phyloP scores from a whole-genome alignment of 2,113 vertebrate genomes.

The Hydrolagus affinis region DNA sequence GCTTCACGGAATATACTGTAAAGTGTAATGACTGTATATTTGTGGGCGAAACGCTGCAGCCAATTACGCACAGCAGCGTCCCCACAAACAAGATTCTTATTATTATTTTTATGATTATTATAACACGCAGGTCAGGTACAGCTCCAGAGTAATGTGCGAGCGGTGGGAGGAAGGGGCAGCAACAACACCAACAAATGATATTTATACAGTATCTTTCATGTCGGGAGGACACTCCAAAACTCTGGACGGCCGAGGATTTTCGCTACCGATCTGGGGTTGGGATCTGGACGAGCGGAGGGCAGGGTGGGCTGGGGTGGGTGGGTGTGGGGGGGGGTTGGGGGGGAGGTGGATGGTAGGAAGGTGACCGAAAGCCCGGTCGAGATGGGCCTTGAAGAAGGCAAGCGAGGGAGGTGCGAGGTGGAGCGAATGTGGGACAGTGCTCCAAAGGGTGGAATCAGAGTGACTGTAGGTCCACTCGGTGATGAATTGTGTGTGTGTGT shows the following conservation, averaged over 20 bases:
- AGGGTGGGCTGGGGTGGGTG: neutral
- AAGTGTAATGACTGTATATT: too few relatives aligned
- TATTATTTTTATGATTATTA: neutral
- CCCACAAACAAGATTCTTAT: neutral
- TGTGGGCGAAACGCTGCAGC: too few relatives aligned
- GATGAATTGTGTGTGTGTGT: neutral
- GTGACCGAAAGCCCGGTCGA: neutral
- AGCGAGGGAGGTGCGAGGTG: neutral
- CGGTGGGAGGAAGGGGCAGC: neutral
- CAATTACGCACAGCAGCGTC: too few relatives aligned
- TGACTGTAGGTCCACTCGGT: too few relatives aligned
- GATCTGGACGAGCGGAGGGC: neutral
- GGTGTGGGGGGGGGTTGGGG: neutral
- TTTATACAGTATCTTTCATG: neutral
- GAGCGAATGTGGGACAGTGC: neutral
- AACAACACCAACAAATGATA: neutral
- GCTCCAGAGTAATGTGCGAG: neutral
- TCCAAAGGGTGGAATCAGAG: neutral
- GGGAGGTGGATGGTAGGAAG: neutral
- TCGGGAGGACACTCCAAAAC: neutral
- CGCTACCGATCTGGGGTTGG: neutral
- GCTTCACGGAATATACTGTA: too few relatives aligned
- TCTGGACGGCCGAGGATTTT: neutral
- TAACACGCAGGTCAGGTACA: neutral
- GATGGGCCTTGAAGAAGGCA: too few relatives aligned